Conservation (phyloP, 2,113 vertebrate species). For the Peromyscus maniculatus region DNA sequence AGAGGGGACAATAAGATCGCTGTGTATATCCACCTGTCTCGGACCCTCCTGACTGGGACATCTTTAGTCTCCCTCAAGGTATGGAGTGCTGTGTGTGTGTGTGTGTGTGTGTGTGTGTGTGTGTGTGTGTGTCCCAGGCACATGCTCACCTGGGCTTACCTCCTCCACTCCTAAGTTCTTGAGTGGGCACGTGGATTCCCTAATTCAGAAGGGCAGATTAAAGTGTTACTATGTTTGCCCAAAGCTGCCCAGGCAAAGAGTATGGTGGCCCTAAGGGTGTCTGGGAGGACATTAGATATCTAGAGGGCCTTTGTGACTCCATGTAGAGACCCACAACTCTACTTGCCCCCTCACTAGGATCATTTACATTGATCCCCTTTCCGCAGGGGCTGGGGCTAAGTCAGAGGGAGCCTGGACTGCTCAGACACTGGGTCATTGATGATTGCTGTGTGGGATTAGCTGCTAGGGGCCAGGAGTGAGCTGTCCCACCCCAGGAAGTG, state of each 20-base stretch:
- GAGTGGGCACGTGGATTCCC: background rate
- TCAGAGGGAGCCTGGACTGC: background rate
- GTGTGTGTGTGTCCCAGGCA: no score
- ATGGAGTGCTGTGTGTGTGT: background rate
- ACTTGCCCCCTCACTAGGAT: background rate
- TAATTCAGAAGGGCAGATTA: background rate
- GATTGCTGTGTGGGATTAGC: background rate
- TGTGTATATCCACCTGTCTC: background rate
- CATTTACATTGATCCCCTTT: background rate
- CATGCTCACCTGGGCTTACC: fast-evolving
- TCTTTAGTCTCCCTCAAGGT: background rate
- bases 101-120: no score
- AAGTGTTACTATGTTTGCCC: background rate
- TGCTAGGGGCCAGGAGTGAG: background rate
- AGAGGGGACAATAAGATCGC: no score
- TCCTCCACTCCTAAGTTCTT: background rate
- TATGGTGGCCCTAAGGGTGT: background rate
- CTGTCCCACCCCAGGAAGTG: conserved; percentile 57
- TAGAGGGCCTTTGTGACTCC: background rate
- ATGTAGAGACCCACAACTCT: background rate
- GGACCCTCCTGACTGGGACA: background rate
- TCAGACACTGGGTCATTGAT: background rate
- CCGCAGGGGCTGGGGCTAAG: background rate
- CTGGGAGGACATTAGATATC: no score
- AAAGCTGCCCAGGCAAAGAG: background rate